Base-by-base conservation (phyloP, 1,140 invertebrate species). In the Drosophila melanica region DNA sequence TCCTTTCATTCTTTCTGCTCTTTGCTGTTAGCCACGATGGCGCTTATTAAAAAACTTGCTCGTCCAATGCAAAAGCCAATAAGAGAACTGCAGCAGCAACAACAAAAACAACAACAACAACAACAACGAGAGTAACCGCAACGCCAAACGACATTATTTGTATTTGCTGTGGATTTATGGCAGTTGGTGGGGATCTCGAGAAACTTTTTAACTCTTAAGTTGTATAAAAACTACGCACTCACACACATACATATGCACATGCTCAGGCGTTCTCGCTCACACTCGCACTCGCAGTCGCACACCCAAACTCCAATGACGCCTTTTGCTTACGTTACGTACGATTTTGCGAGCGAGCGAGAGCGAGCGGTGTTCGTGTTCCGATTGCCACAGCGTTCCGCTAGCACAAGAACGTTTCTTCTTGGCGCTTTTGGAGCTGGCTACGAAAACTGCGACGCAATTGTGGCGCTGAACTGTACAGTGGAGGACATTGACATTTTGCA, bases 401-500 rank as follows among this genome's bases (percentile, higher is more conserved):
- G 64, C 73, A 77, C 54, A 37, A 62, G 63, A 72, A 72, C 69
- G 54, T 59, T 75, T 71, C 71, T 35, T 35, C 33, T 75, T 75
- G 59, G 51, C 59, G 67, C 60, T 77, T 60, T 77, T 84, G 69
- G 72, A 75, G 80, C 76, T 75, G 68, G 59, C 72, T 69, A 86
- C 77, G 85, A 87, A 87, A 87, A 89, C 84, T 87, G 84, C 84
- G 84, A 80, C 84, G 84, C 80, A 89, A 89, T 89, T 85, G 77
- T 86, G 81, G 68, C 81, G 81, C 81, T 86, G 81, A 85, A 85
- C 81, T 87, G 82, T 82, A 89, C 79, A 87, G 84, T 80, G 85
- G 82, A 91, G 90, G 90, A 91, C 90, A 91, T 91, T 91, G 90
- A 91, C 90, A 91, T 91, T 91, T 91, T 90, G 89, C 89, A 82